phyloP scores from a whole-genome alignment of 2,888 invertebrate genomes.

The Epinotia demarniana region DNA sequence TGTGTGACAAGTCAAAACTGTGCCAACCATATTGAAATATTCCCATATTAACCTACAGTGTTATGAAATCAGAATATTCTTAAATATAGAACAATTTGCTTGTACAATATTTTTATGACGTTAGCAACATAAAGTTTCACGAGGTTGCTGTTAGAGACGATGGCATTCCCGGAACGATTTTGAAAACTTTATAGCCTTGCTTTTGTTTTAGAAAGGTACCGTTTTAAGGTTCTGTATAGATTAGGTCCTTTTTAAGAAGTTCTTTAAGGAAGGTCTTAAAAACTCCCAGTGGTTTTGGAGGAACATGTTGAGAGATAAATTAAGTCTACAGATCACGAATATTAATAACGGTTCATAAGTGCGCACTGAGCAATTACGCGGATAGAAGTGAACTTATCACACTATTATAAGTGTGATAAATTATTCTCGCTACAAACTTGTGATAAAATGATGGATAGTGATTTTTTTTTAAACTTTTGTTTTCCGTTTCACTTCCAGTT shows the following conservation, averaged over 20 bases:
- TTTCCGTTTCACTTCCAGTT: neutral
- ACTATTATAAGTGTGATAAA: too few relatives aligned
- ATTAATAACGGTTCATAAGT: too few relatives aligned
- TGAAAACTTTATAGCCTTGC: slow-evolving; percentile 33
- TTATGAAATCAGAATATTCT: slow-evolving; percentile 42
- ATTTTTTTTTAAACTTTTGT: neutral
- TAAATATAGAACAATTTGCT: slow-evolving; percentile 60
- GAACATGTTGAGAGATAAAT: too few relatives aligned
- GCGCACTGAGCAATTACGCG: too few relatives aligned
- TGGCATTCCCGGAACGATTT: slow-evolving; percentile 44
- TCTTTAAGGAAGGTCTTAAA: too few relatives aligned
- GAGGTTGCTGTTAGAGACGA: slow-evolving; percentile 49
- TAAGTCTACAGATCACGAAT: too few relatives aligned
- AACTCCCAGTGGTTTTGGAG: too few relatives aligned
- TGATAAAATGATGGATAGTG: neutral
- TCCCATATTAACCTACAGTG: slow-evolving; percentile 1
- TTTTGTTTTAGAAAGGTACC: slow-evolving; percentile 4
- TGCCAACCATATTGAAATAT: neutral
- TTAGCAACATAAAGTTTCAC: slow-evolving; percentile 65
- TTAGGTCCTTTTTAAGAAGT: neutral
- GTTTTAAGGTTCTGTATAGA: neutral
- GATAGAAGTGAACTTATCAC: neutral
- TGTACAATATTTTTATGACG: slow-evolving; percentile 59
- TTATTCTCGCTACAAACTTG: neutral
- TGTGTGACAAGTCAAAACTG: neutral